These are phyloP conservation scores for Ursus arctos DNA, from an alignment of 2,113 vertebrate species.

Conservation along the genomic window DNA sequence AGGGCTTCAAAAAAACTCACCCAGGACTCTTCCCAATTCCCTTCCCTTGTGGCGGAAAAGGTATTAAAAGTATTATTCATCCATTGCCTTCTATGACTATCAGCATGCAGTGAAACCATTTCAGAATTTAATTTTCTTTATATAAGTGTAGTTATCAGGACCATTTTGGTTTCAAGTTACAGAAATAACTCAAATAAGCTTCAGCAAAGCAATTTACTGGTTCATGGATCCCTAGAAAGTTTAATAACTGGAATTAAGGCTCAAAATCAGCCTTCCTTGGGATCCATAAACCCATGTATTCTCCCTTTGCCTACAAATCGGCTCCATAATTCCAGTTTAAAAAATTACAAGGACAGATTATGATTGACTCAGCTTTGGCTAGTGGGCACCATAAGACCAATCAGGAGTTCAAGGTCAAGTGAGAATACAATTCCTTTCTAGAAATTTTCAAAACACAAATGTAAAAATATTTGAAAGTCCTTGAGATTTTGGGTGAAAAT, in stretches of 20 bases:
- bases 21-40: neutral
- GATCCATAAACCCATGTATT: neutral
- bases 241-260: constrained; percentile 66
- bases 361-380: neutral
- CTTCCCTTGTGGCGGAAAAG: neutral
- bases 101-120: constrained; percentile 13
- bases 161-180: constrained; percentile 45
- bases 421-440: neutral
- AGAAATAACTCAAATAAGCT: constrained; percentile 55
- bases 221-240: constrained; percentile 63
- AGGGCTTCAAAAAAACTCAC: neutral
- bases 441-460: neutral
- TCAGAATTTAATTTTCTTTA: constrained; percentile 59
- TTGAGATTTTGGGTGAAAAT: neutral
- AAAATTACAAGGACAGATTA: neutral
- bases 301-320: constrained; percentile 11
- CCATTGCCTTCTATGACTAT: neutral
- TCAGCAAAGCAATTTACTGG: constrained; percentile 59
- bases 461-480: neutral
- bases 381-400: neutral
- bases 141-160: constrained; percentile 54
- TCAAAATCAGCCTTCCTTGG: constrained; percentile 45
- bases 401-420: neutral
- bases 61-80: constrained; percentile 1
- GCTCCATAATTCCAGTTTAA: constrained; percentile 6